Conservation (phyloP, 2,113 vertebrate genomes). For the Pedetes capensis region DNA sequence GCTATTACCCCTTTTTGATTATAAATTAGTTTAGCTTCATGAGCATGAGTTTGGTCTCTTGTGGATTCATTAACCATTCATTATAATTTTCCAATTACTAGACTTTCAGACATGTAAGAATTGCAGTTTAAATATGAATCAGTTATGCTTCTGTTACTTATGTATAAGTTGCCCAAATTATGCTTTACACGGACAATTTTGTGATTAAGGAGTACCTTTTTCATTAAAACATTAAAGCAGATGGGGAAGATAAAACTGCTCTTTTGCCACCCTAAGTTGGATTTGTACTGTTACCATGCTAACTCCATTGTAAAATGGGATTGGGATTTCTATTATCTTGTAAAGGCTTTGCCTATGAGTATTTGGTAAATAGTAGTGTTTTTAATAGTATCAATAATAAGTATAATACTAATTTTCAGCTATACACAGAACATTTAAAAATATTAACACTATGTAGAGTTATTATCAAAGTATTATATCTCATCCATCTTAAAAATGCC, state of each 20-base stretch:
- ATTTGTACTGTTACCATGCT: neutral
- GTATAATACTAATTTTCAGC: neutral
- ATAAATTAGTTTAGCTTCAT: neutral
- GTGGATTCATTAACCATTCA: neutral
- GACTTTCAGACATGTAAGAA: neutral
- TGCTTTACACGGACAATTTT: neutral
- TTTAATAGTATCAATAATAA: neutral
- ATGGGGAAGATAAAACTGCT: neutral
- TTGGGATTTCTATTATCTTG: neutral
- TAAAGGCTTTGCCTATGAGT: neutral
- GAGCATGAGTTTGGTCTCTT: neutral
- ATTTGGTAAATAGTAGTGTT: constrained; percentile 24
- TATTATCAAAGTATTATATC: neutral
- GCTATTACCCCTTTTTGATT: neutral
- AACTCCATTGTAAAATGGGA: neutral
- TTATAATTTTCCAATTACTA: neutral
- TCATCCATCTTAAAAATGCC: neutral
- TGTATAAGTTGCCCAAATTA: neutral
- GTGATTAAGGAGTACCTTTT: neutral
- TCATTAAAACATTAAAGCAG: neutral
- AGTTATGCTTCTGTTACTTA: neutral
- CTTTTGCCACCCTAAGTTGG: neutral
- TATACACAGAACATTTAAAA: neutral
- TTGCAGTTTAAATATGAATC: neutral
- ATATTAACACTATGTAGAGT: neutral